Conservation (phyloP, 2,797 vertebrate species). For the Poeciliopsis turneri region DNA sequence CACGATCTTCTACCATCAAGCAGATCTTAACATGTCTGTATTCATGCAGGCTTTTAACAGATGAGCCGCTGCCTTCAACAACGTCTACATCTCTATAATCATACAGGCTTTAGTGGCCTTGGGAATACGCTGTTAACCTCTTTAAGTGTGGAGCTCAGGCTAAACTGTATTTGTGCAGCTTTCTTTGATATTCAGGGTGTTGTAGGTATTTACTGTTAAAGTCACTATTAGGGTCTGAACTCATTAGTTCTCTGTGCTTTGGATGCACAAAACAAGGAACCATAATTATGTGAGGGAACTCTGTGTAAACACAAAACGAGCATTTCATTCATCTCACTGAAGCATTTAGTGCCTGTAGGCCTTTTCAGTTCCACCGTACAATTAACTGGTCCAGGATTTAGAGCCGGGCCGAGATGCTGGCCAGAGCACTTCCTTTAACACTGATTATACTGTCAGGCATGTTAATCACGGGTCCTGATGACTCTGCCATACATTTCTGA, state of each 20-base stretch:
- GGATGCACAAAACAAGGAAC: constrained; percentile 48
- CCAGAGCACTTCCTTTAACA: constrained; percentile 66
- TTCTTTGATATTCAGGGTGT: constrained; percentile 18
- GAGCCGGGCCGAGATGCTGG: constrained; percentile 70
- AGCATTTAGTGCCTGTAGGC: constrained; percentile 57
- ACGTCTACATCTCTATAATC: background rate
- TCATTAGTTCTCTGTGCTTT: constrained; percentile 52
- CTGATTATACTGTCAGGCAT: constrained; percentile 74
- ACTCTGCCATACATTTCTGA: constrained; percentile 71
- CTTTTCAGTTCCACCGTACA: constrained; percentile 65
- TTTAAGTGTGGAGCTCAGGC: constrained; percentile 2
- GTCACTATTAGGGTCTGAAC: constrained; percentile 38
- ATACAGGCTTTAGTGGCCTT: background rate
- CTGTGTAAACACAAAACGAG: constrained; percentile 66
- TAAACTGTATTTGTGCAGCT: constrained; percentile 5
- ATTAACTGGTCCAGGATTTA: constrained; percentile 78
- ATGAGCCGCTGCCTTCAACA: constrained; percentile 1
- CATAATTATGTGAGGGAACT: constrained; percentile 61
- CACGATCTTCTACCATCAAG: constrained; percentile 20
- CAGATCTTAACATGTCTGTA: constrained; percentile 6
- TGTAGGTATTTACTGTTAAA: constrained; percentile 29
- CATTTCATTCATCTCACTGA: constrained; percentile 68
- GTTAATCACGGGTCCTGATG: constrained; percentile 78
- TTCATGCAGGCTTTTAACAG: constrained; percentile 21
- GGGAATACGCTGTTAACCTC: constrained; percentile 19